phyloP scores from a whole-genome alignment of 2,113 vertebrate species.

The Corapipo altera region DNA sequence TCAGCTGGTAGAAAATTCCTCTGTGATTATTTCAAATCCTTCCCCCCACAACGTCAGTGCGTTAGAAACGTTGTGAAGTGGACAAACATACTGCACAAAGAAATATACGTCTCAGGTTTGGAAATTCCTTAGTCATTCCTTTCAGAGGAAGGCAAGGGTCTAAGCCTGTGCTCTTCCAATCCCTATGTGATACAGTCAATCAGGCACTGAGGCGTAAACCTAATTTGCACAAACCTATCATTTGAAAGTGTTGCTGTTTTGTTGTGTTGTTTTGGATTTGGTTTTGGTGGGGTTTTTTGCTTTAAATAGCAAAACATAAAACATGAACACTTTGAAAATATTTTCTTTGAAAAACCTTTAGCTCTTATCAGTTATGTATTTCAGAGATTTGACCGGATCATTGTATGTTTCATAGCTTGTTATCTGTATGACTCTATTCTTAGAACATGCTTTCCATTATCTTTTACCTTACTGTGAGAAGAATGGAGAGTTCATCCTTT shows the following conservation, averaged over 20 bases:
- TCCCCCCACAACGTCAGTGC: neutral
- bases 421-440: slow-evolving; percentile 52
- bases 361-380: slow-evolving; percentile 61
- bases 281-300: neutral
- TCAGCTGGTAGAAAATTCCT: neutral
- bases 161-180: neutral
- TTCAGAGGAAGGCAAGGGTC: neutral
- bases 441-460: slow-evolving; percentile 63
- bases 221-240: neutral
- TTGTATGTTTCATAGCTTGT: slow-evolving; percentile 56
- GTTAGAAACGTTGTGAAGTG: neutral
- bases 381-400: slow-evolving; percentile 54
- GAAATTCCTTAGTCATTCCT: neutral
- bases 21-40: neutral
- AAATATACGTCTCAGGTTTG: neutral
- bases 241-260: neutral
- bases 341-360: slow-evolving; percentile 67
- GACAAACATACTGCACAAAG: neutral
- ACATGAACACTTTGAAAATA: slow-evolving; percentile 23
- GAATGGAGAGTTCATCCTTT: slow-evolving; percentile 23
- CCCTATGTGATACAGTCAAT: neutral
- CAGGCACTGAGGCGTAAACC: neutral
- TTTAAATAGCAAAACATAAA: slow-evolving; percentile 28
- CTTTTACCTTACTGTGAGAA: neutral
- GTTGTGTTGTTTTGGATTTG: neutral